Base-by-base conservation (phyloP, 2,888 invertebrate genomes). In the Acleris cristana region DNA sequence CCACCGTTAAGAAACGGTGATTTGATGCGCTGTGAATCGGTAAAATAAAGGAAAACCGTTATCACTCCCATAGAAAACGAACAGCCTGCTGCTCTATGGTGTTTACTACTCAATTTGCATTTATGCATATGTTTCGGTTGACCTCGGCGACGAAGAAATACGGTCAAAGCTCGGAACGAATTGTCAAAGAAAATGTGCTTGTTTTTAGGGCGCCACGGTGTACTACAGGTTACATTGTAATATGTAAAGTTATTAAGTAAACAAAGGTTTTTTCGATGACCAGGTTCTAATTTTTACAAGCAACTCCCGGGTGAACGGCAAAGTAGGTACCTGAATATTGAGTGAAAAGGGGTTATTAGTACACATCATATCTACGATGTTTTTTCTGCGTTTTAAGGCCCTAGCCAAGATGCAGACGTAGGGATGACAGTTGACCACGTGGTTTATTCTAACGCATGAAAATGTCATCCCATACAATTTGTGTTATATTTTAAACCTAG, bases 1-100 rank as follows among this genome's bases (percentile, higher is more conserved):
- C 44, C 65, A 66, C 66, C 67, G 67, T 67, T 67, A 67, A 58
- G 54, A 26, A 67, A 67, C 67, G 67, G 67, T 67, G 49, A 54
- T 54, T 58, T 49, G 58, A 63, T 67, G 67, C 67, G 61, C 48
- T 34, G 57, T 58, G 67, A 67, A 67, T 67, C 62, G 67, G 67
- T 67, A 58, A 67, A 57, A 63, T 67, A 63, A 67, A 49, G 54
- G 19, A 26, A 52, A 18, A 40, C 67, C 67, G 62, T 62, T 67
- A 63, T 49, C 59, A 18, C 34, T 65, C 49, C 65, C 55, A 49
- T 62, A 58, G 61, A 65, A 60, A 60, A 60, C 53, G 58, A 34
- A 55, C 54, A 60, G 44, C 44, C 57, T 44, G 49, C 18, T 21
- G 56, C 56, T 62, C 40, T 56, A 55, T 60, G 60, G 26, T 60